phyloP scores from a whole-genome alignment of 1,140 invertebrate species.

The Ips typographus region DNA sequence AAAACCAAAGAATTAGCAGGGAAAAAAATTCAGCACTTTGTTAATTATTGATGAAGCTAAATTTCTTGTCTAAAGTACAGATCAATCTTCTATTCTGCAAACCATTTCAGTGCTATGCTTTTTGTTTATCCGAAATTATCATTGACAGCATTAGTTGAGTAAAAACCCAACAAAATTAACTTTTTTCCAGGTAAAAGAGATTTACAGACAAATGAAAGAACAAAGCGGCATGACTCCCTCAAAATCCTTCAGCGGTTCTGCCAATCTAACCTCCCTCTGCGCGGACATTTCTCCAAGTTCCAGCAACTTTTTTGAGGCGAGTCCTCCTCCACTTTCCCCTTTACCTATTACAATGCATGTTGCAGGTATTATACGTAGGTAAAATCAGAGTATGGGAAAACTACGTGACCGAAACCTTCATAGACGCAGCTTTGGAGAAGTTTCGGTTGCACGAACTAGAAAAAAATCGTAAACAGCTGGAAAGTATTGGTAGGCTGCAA shows the following conservation, averaged over 20 bases:
- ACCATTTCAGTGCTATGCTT: too few relatives aligned
- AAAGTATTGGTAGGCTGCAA: constrained; percentile 40
- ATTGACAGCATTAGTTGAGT: background rate
- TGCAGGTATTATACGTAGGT: constrained; percentile 82
- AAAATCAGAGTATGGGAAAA: constrained; percentile 83
- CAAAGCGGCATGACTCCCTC: constrained; percentile 50
- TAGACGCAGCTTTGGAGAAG: constrained; percentile 86
- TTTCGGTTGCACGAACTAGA: constrained; percentile 75
- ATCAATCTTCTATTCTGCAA: too few relatives aligned
- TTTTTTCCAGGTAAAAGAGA: constrained; percentile 63
- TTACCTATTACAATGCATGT: constrained; percentile 33
- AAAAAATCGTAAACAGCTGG: constrained; percentile 41
- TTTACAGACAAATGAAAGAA: constrained; percentile 72
- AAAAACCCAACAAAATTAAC: background rate
- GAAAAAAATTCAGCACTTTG: too few relatives aligned
- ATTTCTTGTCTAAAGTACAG: too few relatives aligned
- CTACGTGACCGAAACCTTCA: constrained; percentile 83
- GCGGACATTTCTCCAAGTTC: constrained; percentile 80
- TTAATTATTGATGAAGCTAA: too few relatives aligned
- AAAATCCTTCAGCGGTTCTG: constrained; percentile 55
- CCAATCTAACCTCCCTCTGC: constrained; percentile 67
- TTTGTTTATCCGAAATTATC: too few relatives aligned
- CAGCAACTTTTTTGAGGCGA: constrained; percentile 81
- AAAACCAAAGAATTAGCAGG: too few relatives aligned
- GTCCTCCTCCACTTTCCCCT: background rate